Evolutionary conservation across 2,797 vertebrate genomes (phyloP).

Genomic region (Anomalospiza imberbis): DNA sequence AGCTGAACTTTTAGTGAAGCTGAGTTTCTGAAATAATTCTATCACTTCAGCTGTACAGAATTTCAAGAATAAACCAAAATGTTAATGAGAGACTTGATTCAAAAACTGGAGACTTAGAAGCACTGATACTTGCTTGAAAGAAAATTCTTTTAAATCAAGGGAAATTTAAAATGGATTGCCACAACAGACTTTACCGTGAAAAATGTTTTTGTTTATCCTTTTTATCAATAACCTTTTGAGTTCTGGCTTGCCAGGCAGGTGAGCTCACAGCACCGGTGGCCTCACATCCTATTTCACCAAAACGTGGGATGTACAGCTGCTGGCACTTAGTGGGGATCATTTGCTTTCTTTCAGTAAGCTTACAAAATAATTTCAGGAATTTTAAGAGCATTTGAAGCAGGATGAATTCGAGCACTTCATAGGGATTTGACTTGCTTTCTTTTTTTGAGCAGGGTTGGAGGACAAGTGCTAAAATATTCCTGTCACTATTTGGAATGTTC

Average conservation of each 20-base stretch:
- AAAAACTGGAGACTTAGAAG: neutral
- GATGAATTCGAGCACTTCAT: neutral
- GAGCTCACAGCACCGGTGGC: neutral
- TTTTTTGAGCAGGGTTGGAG: neutral
- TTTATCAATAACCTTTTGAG: neutral
- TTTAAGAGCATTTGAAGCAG: neutral
- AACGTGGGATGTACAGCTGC: neutral
- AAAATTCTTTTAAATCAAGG: neutral
- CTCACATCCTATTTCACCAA: neutral
- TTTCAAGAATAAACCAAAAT: neutral
- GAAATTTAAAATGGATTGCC: neutral
- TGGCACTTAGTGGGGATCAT: neutral
- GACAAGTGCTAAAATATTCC: neutral
- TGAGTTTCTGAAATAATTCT: conserved; percentile 9
- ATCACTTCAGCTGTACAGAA: neutral
- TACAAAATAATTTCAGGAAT: neutral
- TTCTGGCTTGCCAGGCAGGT: neutral
- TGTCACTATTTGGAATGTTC: neutral
- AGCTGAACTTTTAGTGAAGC: neutral
- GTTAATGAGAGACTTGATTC: neutral
- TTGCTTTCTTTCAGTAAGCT: neutral
- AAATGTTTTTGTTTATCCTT: neutral
- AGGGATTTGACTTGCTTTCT: neutral
- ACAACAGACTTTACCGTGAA: neutral
- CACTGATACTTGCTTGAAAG: neutral